Base-by-base conservation (phyloP, 2,113 vertebrate species). In the Hylia prasina region DNA sequence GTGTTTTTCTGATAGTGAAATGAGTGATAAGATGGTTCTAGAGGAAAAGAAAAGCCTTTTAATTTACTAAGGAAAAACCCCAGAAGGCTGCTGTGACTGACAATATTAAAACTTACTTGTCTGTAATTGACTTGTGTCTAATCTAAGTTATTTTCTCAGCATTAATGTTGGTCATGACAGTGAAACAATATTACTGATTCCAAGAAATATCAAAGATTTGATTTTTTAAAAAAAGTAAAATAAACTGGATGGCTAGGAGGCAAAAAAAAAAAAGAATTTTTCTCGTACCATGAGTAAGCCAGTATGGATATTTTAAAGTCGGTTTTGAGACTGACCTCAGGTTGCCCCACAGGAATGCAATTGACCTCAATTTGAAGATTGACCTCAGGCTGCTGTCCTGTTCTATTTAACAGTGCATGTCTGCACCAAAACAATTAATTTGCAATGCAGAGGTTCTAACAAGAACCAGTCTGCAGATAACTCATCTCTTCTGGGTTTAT, bases 1-100 rank as follows among this genome's bases (percentile, higher is more conserved):
- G 90, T 84, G 85, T 48, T 96, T 91, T 95, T 89, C 78, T 89
- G 94, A 95, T 96, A 88, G 57, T 56, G 83, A 95, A 96, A 96
- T 92, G 65, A 93, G 63, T 63, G 95, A 97, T 96, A 97, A 97
- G 96, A 96, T 85, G 73, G 42, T 91, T 84, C 88, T 82, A 89
- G 95, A 97, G 90, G 93, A 97, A 96, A 95, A 95, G 80, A 61
- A 87, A 94, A 95, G 82, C 77, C 88, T 96, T 96, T 96, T 95
- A 94, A 96, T 96, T 94, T 94, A 85, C 63, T 84, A 65, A 93
- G 77, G 77, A 87, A 94, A 95, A 95, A 42, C 69, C 93, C 88
- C 91, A 92, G 92, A 94, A 96, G 94, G 93, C 90, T 92, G 39
- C 86, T 92, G 68, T 87, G 94, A 82, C 92, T 95, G 65, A 56